Evolutionary conservation across 2,797 vertebrate species (phyloP), one percentile per base, ranked within the genome.

Genomic region (Hylomyscus alleni): DNA sequence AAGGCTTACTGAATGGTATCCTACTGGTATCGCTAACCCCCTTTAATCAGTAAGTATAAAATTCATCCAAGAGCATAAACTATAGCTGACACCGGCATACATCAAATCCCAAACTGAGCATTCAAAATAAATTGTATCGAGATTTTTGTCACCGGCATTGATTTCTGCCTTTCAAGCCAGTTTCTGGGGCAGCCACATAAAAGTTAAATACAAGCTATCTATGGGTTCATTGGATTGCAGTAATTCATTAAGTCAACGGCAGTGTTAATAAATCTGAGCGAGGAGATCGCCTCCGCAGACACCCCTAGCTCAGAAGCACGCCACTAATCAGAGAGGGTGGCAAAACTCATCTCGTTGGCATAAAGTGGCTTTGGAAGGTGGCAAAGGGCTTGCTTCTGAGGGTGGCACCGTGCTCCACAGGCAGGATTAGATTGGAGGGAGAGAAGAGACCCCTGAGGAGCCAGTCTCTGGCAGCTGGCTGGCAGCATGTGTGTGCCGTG

Each of bases 211-310:
- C 47, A 89, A 94, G 96, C 94, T 54, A 95, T 95, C 94, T 94
- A 9, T 24, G 15, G 97, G 84, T 87, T 29, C 94, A 29, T 58
- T 11, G 95, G 95, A 94, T 97, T 82, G 97, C 60, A 85, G 98
- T 95, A 95, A 98, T 96, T 98, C 98, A 98, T 98, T 98, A 98
- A 88, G 91, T 97, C 97, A 97, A 76, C 0, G 6, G 92, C 95
- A 94, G 92, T 58, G 97, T 98, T 97, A 96, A 98, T 93, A 95
- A 98, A 95, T 92, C 97, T 24, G 10, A 3, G 0, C 73, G 14
- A 89, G 94, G 65, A 97, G 94, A 88, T 97, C 24, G 95, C 95
- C 96, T 98, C 96, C 85, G 69, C 58, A 22, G 97, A 98, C 98
- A 97, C 3, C 6, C 97, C 97, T 82, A 40, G 94, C 96, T 97